Conservation (phyloP, 2,797 vertebrate genomes). For the Onychomys torridus region DNA sequence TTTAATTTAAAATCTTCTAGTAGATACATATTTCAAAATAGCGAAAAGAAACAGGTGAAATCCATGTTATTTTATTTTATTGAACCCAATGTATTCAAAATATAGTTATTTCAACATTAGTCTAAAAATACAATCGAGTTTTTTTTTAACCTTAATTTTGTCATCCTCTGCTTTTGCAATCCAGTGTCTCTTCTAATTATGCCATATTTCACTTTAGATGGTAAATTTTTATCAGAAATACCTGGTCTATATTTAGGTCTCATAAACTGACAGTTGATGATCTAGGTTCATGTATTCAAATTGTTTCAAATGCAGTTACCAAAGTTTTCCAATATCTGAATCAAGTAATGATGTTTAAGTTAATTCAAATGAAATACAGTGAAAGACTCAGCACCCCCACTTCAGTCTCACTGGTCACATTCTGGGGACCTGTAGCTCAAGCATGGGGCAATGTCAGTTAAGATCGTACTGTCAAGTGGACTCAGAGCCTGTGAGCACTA, state of each 20-base stretch:
- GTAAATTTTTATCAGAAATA: slow-evolving; percentile 45
- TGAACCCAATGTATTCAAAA: slow-evolving; percentile 28
- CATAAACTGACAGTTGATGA: slow-evolving; percentile 10
- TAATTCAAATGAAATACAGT: slow-evolving; percentile 38
- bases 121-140: slow-evolving; percentile 27
- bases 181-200: slow-evolving; percentile 23
- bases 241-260: slow-evolving; percentile 38
- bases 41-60: slow-evolving; percentile 20
- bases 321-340: slow-evolving; percentile 60
- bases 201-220: slow-evolving; percentile 24
- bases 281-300: not conserved
- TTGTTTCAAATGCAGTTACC: slow-evolving; percentile 19
- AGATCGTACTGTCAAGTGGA: rapidly evolving
- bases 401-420: not conserved
- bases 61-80: slow-evolving; percentile 35
- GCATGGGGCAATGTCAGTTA: rapidly evolving
- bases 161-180: slow-evolving; percentile 53
- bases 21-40: not conserved
- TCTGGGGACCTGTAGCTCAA: not conserved
- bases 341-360: slow-evolving; percentile 59
- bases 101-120: slow-evolving; percentile 50
- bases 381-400: not conserved
- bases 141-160: slow-evolving; percentile 46
- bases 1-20: slow-evolving; percentile 23
- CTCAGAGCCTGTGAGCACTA: rapidly evolving